Conservation (phyloP, 2,888 invertebrate species). For the Leptinotarsa haldemani region DNA sequence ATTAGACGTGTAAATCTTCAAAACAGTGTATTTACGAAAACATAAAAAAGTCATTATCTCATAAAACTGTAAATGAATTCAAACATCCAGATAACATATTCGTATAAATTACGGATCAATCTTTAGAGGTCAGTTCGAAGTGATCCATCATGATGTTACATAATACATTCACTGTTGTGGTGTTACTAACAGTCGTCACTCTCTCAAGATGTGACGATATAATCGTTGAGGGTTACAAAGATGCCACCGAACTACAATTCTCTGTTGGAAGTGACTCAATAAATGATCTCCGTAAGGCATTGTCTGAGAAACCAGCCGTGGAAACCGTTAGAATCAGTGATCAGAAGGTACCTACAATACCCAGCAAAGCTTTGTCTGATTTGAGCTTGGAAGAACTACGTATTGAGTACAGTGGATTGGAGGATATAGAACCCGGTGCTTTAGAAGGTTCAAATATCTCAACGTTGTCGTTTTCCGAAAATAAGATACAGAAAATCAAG, state of each 20-base stretch:
- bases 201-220: conserved; percentile 13
- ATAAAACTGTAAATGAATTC: too few relatives aligned
- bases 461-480: conserved; percentile 1
- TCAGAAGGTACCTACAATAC: conserved; percentile 14
- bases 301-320: not conserved
- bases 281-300: not conserved
- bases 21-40: too few relatives aligned
- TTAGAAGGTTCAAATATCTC: not conserved
- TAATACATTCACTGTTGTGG: not conserved
- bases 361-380: not conserved
- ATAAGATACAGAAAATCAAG: conserved; percentile 10
- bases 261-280: not conserved
- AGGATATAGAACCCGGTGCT: conserved; percentile 15
- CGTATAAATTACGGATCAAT: too few relatives aligned
- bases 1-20: too few relatives aligned
- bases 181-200: not conserved
- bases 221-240: conserved; percentile 21
- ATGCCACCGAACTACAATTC: not conserved
- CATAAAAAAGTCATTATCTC: too few relatives aligned
- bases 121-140: not conserved
- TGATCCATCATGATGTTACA: not conserved
- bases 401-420: not conserved
- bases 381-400: conserved; percentile 8
- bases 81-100: too few relatives aligned
- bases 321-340: conserved; percentile 14